phyloP scores from a whole-genome alignment of 2,888 invertebrate genomes.

The Meiosimyza platycephala region DNA sequence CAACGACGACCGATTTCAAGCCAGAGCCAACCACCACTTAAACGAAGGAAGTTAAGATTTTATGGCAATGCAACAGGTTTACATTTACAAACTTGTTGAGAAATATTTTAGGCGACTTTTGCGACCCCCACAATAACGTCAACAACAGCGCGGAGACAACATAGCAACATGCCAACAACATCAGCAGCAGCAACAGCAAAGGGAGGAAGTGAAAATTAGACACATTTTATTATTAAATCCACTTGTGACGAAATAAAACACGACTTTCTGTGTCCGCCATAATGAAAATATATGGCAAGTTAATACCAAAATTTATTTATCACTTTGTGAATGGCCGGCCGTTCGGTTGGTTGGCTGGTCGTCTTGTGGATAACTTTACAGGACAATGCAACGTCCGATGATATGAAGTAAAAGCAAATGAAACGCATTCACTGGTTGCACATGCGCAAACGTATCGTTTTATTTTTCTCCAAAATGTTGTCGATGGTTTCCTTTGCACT shows the following conservation, averaged over 20 bases:
- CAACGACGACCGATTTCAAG: not conserved
- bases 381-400: not conserved
- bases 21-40: not conserved
- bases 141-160: conserved; percentile 1
- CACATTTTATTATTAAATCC: conserved; percentile 66
- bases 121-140: conserved; percentile 37
- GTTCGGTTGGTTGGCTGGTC: conserved; percentile 16
- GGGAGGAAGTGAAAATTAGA: conserved; percentile 54
- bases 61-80: conserved; percentile 23
- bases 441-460: conserved; percentile 35
- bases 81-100: conserved; percentile 17
- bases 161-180: not conserved
- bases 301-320: conserved; percentile 67
- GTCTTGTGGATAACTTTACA: conserved; percentile 24
- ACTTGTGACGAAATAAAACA: conserved; percentile 68
- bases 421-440: conserved; percentile 32
- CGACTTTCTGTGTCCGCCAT: conserved; percentile 66
- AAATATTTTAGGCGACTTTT: conserved; percentile 39
- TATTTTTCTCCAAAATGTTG: not conserved
- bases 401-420: conserved; percentile 13
- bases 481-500: not conserved
- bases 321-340: conserved; percentile 46
- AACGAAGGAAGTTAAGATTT: not conserved
- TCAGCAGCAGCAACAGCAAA: not conserved
- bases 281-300: conserved; percentile 67